Evolutionary conservation across 2,113 vertebrate species (phyloP).

Genomic region (Bubo scandiacus): DNA sequence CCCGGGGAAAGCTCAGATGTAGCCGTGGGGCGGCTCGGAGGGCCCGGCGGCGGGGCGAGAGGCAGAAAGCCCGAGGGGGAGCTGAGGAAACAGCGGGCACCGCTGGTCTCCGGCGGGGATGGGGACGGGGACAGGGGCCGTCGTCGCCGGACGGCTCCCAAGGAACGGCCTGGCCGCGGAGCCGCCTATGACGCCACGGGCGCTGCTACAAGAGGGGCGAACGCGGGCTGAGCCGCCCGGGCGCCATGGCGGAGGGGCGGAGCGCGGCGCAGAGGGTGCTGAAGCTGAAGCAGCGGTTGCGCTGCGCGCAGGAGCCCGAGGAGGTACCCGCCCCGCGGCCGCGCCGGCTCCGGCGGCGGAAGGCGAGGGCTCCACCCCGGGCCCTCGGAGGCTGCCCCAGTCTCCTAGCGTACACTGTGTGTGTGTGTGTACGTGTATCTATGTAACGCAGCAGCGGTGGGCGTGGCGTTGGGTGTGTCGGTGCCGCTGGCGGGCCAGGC

Average conservation of each 20-base stretch:
- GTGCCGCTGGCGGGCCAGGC: too few relatives aligned
- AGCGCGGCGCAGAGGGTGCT: slow-evolving; percentile 55
- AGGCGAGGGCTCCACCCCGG: fast-evolving
- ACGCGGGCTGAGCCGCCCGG: fast-evolving
- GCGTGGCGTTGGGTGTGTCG: not conserved
- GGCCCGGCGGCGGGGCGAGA: not conserved
- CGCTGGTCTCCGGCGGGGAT: too few relatives aligned
- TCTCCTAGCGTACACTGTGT: fast-evolving
- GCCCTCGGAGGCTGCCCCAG: fast-evolving
- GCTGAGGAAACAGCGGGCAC: fast-evolving
- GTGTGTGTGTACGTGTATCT: fast-evolving
- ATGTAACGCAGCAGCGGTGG: not conserved
- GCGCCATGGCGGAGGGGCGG: not conserved
- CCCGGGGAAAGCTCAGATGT: too few relatives aligned
- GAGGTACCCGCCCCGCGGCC: slow-evolving; percentile 61
- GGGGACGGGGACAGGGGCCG: too few relatives aligned
- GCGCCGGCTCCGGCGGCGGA: too few relatives aligned
- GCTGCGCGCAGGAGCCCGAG: slow-evolving; percentile 18
- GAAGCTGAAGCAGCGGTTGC: slow-evolving; percentile 72
- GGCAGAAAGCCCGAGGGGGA: fast-evolving
- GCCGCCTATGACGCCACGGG: not conserved
- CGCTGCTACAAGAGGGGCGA: not conserved
- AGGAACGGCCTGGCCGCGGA: too few relatives aligned
- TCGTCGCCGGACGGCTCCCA: too few relatives aligned
- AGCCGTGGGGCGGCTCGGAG: too few relatives aligned